A percentile compares a stretch with the other conserved stretches of the same genome.
Conservation (phyloP, 2,797 vertebrate genomes). For the Craterocephalus amniculus region DNA sequence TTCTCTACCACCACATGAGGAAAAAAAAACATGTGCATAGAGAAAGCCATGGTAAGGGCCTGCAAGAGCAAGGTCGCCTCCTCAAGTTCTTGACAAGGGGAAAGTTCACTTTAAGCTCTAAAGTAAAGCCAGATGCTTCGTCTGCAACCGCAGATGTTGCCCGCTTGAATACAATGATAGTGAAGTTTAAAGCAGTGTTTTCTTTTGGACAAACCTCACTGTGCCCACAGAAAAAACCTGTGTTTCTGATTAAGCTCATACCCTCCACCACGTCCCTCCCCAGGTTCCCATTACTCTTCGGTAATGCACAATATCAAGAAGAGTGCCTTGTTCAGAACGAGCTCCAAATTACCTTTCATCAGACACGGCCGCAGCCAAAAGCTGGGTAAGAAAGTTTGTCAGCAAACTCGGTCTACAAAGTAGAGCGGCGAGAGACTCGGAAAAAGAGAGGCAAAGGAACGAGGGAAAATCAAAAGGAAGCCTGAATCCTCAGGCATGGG, state of each 20-base stretch:
- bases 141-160: constrained; percentile 59
- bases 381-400: constrained; percentile 62
- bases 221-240: constrained; percentile 59
- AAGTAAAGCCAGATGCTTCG: constrained; percentile 65
- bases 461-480: constrained; percentile 71
- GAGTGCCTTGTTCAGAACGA: constrained; percentile 55
- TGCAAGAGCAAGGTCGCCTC: constrained; percentile 36
- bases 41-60: constrained; percentile 8
- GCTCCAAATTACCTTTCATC: constrained; percentile 68
- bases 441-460: constrained; percentile 61
- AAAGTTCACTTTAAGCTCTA: constrained; percentile 57
- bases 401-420: constrained; percentile 51
- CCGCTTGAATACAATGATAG: constrained; percentile 38
- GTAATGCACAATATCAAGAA: constrained; percentile 34
- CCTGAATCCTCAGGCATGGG: constrained; percentile 74
- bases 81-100: constrained; percentile 51
- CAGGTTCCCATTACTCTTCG: constrained; percentile 1
- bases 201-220: constrained; percentile 59
- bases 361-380: constrained; percentile 49
- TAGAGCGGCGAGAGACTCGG: constrained; percentile 48
- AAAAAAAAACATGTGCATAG: constrained; percentile 12
- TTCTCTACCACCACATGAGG: neutral
- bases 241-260: constrained; percentile 64
- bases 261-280: constrained; percentile 10
- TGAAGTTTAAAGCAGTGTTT: constrained; percentile 68